Evolutionary conservation across 2,113 vertebrate genomes (phyloP), one percentile per base, ranked within the genome.

Genomic region (Grammomys surdaster): DNA sequence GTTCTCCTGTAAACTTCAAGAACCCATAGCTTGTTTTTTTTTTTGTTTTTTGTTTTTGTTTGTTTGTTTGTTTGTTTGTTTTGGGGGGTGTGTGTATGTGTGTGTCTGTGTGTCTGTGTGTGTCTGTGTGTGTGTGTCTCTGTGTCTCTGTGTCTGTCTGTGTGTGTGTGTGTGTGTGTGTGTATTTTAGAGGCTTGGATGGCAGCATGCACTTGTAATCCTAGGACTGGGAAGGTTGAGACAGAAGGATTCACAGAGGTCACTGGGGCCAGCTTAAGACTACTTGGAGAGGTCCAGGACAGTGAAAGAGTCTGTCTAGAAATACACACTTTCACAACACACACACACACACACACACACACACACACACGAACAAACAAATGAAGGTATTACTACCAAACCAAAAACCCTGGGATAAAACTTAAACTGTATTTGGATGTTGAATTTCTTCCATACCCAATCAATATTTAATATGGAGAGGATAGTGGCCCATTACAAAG

Each of bases 401-500:
- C 87, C 81, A 31, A 65, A 43, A 54, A 69, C 70, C 33, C 87
- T 12, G 65, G 75, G 70, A 19, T 63, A 46, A 86, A 78, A 26
- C 46, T 73, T 40, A 13, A 33, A 26, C 58, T 77, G 81, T 76
- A 26, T 48, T 85, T 46, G 48, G 77, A 96, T 94, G 93, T 58
- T 36, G 63, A 58, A 58, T 95, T 91, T 77, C 82, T 86, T 94
- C 89, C 58, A 26, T 73, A 86, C 40, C 86, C 65, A 56, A 93
- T 97, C 91, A 77, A 85, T 94, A 92, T 95, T 91, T 95, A 90
- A 82, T 91, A 84, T 96, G 93, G 40, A 84, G 78, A 90, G 56
- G 84, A 72, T 88, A 93, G 72, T 28, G 75, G 90, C 90, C 77
- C 51, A 5, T 96, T 95, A 54, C 82, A 67, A 78, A 97, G 95